These are phyloP conservation scores for Aselliscus stoliczkanus DNA, from an alignment of 2,797 vertebrate genomes.

Conservation along the genomic window DNA sequence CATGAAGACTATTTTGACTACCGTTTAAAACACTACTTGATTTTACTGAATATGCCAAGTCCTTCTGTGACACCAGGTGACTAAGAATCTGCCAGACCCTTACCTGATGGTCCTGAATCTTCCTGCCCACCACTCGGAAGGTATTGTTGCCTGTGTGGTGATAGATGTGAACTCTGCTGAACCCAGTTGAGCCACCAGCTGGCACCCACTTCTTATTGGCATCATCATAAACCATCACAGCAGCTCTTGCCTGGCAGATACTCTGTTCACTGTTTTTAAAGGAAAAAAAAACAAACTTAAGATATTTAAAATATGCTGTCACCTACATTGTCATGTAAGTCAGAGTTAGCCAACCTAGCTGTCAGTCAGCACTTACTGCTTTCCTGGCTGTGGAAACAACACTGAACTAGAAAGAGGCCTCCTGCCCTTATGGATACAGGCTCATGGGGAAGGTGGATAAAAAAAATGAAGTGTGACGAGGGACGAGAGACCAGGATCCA, in stretches of 20 bases:
- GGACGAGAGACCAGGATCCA: background rate
- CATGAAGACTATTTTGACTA: background rate
- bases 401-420: background rate
- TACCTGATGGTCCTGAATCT: slow-evolving; percentile 99
- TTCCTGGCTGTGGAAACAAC: background rate
- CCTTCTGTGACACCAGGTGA: background rate
- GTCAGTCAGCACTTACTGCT: background rate
- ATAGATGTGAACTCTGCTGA: slow-evolving; percentile 99
- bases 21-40: background rate
- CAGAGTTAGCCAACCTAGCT: background rate
- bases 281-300: slow-evolving; percentile 42
- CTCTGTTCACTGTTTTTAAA: slow-evolving; percentile 92
- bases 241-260: slow-evolving; percentile 98
- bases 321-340: background rate
- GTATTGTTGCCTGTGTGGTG: slow-evolving; percentile 99
- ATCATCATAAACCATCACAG: slow-evolving; percentile 99
- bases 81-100: slow-evolving; percentile 33
- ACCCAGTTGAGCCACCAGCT: slow-evolving; percentile 95
- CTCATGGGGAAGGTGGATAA: background rate
- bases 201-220: slow-evolving; percentile 99
- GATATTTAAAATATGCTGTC: slow-evolving; percentile 11
- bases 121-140: slow-evolving; percentile 97
- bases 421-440: background rate
- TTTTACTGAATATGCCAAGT: background rate
- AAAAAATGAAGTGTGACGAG: background rate